These are phyloP conservation scores for Haemorhous mexicanus DNA, from an alignment of 2,113 vertebrate species.

Conservation along the genomic window DNA sequence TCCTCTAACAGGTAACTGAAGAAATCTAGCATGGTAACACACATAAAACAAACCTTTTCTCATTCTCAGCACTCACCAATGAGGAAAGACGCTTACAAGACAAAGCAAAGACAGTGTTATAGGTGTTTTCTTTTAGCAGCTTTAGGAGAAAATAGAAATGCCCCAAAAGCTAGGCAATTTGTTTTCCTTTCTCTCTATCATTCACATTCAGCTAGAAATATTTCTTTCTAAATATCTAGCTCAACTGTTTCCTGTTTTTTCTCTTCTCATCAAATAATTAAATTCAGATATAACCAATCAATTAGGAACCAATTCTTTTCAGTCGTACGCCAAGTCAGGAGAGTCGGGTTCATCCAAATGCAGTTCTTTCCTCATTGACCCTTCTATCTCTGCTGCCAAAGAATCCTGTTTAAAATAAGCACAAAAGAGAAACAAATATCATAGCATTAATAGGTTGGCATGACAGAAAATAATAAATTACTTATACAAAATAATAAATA, in stretches of 20 bases:
- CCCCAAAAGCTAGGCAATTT: neutral
- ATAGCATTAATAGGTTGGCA: neutral
- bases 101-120: neutral
- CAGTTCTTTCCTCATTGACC: conserved; percentile 96
- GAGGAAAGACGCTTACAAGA: neutral
- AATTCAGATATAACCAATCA: neutral
- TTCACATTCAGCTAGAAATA: neutral
- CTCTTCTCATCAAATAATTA: neutral
- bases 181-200: neutral
- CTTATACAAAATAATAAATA: neutral
- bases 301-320: neutral
- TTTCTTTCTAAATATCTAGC: neutral
- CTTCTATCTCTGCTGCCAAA: conserved; percentile 96
- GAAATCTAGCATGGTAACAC: neutral
- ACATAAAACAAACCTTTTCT: neutral
- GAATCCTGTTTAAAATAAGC: conserved; percentile 84
- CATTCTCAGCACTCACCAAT: neutral
- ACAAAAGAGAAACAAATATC: neutral
- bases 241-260: neutral
- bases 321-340: conserved; percentile 80
- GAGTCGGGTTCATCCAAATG: conserved; percentile 91
- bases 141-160: neutral
- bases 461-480: neutral
- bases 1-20: neutral
- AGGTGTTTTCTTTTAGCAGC: neutral